Evolutionary conservation across 1,140 invertebrate species (phyloP).

Genomic region (Caerostris darwini): DNA sequence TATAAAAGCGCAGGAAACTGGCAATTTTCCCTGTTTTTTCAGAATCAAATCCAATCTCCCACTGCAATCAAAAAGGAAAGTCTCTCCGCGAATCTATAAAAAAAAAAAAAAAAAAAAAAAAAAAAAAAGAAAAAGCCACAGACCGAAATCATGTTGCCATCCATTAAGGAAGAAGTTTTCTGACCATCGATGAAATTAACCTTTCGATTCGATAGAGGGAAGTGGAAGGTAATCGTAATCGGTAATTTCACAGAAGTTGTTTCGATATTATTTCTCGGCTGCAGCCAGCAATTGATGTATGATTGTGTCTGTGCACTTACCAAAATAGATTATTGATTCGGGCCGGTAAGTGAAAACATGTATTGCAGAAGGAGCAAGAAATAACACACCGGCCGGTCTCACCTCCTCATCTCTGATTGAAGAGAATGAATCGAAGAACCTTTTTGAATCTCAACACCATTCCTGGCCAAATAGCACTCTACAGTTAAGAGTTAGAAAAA

Average conservation of each 20-base stretch:
- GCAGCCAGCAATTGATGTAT: constrained; percentile 59
- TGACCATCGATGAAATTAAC: constrained; percentile 61
- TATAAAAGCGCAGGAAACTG: constrained; percentile 1
- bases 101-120: not conserved
- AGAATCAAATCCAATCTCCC: constrained; percentile 24
- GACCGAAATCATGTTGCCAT: constrained; percentile 50
- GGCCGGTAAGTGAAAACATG: constrained; percentile 66
- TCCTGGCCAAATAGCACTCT: too few species aligned
- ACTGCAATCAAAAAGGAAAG: constrained; percentile 20
- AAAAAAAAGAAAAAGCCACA: not conserved
- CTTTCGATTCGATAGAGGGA: constrained; percentile 24
- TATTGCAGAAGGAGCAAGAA: not conserved
- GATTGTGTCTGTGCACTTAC: constrained; percentile 65
- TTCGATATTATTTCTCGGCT: constrained; percentile 4
- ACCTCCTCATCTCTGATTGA: too few species aligned
- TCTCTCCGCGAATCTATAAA: not conserved
- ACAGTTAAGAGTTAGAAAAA: too few species aligned
- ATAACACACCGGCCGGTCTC: not conserved
- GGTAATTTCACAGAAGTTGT: constrained; percentile 55
- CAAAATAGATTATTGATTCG: constrained; percentile 73
- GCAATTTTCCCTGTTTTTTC: not conserved
- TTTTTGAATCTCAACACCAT: too few species aligned
- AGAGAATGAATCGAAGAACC: too few species aligned
- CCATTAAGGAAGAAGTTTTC: constrained; percentile 49
- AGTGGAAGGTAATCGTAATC: constrained; percentile 55